These are phyloP conservation scores for Philopotamus ludificatus DNA, from an alignment of 1,140 invertebrate species.

Conservation along the genomic window DNA sequence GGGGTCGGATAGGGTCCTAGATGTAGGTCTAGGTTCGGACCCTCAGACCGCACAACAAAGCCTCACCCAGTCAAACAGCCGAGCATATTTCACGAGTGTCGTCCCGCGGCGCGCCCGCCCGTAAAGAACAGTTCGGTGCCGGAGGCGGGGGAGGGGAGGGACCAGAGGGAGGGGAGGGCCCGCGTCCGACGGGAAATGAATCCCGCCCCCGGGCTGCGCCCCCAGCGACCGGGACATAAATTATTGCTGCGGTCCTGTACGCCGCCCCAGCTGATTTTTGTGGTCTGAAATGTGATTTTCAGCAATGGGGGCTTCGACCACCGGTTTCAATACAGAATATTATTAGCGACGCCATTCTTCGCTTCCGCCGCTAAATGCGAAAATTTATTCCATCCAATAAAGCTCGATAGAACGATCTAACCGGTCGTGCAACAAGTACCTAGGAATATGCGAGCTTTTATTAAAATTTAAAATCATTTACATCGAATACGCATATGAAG, in stretches of 20 bases:
- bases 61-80: slow-evolving; percentile 30
- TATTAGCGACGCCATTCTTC: too few relatives aligned
- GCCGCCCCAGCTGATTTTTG: slow-evolving; percentile 14
- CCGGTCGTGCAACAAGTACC: too few relatives aligned
- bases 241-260: slow-evolving; percentile 2
- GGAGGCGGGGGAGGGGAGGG: slow-evolving; percentile 3
- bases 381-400: too few relatives aligned
- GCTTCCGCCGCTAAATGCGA: too few relatives aligned
- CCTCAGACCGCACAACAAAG: slow-evolving; percentile 20
- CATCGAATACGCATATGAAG: too few relatives aligned
- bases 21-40: neutral
- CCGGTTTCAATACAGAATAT: neutral
- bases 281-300: slow-evolving; percentile 17
- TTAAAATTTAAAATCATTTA: too few relatives aligned
- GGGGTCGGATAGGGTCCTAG: neutral
- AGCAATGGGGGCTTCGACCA: neutral
- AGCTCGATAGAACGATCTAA: too few relatives aligned
- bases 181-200: slow-evolving; percentile 30
- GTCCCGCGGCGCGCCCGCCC: slow-evolving; percentile 7
- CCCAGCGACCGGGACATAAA: slow-evolving; percentile 7
- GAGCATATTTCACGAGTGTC: slow-evolving; percentile 32
- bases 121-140: slow-evolving; percentile 22
- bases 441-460: too few relatives aligned
- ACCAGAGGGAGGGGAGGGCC: neutral
- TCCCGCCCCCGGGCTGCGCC: slow-evolving; percentile 8